A percentile compares a stretch with the other conserved stretches of the same genome.
Evolutionary conservation across 2,113 vertebrate species (phyloP).

Genomic region (Sceloporus tristichus): DNA sequence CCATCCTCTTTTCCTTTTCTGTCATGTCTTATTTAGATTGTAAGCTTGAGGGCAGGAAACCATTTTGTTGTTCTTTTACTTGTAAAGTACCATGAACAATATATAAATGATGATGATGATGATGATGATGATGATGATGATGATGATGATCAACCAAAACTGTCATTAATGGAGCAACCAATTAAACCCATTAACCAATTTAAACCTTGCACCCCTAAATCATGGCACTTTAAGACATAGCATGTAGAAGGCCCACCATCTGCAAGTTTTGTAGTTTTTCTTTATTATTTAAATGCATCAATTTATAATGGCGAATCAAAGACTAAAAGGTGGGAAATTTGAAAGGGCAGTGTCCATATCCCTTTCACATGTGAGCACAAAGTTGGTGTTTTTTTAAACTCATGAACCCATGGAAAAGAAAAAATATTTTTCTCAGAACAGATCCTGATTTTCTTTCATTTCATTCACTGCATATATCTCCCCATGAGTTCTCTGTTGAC

Average conservation of each 20-base stretch:
- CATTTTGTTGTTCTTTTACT: too few species aligned
- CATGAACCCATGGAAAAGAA: not conserved
- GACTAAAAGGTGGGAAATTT: not conserved
- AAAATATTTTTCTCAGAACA: not conserved
- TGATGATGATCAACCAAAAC: not conserved
- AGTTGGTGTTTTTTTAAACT: too few species aligned
- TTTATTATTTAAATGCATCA: not conserved
- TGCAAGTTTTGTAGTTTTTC: not conserved
- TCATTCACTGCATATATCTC: not conserved
- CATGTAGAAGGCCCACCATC: not conserved
- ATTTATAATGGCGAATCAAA: not conserved
- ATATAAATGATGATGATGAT: too few species aligned
- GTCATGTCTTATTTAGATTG: too few species aligned
- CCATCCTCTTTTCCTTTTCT: too few species aligned
- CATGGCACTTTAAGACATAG: not conserved
- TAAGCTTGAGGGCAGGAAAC: too few species aligned
- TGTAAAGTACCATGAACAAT: too few species aligned
- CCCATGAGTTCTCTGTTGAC: too few species aligned
- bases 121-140: too few species aligned
- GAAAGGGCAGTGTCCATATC: not conserved
- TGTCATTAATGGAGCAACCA: conserved; percentile 1
- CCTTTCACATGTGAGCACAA: not conserved
- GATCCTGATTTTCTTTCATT: not conserved
- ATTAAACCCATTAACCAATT: not conserved
- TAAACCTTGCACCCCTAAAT: not conserved